Evolutionary conservation across 2,888 invertebrate genomes (phyloP), one percentile per base, ranked within the genome.

Genomic region (Drosophila affinis): DNA sequence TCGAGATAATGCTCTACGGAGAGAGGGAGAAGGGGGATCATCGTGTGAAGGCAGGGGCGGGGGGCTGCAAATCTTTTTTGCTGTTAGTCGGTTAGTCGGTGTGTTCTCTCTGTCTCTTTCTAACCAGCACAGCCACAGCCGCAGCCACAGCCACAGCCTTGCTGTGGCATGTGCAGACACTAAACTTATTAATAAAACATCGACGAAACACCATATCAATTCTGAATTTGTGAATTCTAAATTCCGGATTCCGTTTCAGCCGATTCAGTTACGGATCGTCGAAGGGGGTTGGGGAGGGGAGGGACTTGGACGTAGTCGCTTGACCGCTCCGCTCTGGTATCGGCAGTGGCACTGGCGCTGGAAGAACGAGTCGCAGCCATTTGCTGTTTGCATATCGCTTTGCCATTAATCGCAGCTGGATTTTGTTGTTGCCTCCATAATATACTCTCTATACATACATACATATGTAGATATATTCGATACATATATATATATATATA

Each of bases 311-410:
- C 9, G 29, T 29, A 29, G 34, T 34, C 34, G 34, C 34, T 34
- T 39, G 14, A 53, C 18, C 32, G 18, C 34, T 53, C 3, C 27
- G 24, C 24, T 24, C 24, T 0, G 24, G 24, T 24, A 24, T 24
- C 10, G 39, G 21, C 34, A 21, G 17, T 7, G 53, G 21, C 14
- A 24, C 24, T 14, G 14, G 60, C 58, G 54, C 65, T 63, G 49
- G 77, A 78, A 78, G 78, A 69, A 80, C 63, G 75, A 58, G 51
- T 32, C 46, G 57, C 34, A 53, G 65, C 52, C 60, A 62, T 61
- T 71, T 53, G 69, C 61, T 72, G 53, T 75, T 75, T 77, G 77
- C 84, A 81, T 81, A 83, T 83, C 68, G 70, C 62, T 62, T 72
- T 49, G 68, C 70, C 62, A 51, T 77, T 78, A 81, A 81, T 84